Evolutionary conservation across 2,888 invertebrate species (phyloP).

Genomic region (Mythimna lalbum): DNA sequence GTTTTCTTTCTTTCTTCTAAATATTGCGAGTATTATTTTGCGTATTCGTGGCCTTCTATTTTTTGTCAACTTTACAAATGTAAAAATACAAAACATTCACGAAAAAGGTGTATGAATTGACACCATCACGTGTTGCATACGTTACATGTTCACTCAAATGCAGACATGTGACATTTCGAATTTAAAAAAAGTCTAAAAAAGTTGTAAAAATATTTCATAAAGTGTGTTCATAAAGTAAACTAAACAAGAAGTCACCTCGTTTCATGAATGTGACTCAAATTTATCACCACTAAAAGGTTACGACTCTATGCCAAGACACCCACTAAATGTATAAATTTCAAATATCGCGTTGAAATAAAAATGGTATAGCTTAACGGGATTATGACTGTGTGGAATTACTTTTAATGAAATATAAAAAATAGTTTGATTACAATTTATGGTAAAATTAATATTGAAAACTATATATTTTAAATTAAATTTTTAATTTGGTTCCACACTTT

Average conservation of each 20-base stretch:
- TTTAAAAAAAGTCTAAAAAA: constrained; percentile 6
- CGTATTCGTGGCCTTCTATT: too few species aligned
- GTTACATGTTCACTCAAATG: not conserved
- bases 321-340: constrained; percentile 46
- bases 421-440: too few species aligned
- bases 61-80: too few species aligned
- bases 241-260: constrained; percentile 55
- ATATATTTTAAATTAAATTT: too few species aligned
- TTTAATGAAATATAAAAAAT: not conserved
- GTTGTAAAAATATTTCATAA: constrained; percentile 18
- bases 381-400: not conserved
- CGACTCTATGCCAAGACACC: constrained; percentile 55
- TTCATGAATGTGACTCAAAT: constrained; percentile 56
- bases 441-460: too few species aligned
- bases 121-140: not conserved
- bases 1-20: too few species aligned
- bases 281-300: constrained; percentile 60
- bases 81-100: not conserved
- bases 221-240: constrained; percentile 34
- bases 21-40: too few species aligned
- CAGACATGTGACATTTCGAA: constrained; percentile 27
- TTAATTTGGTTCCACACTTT: not conserved
- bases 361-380: constrained; percentile 23
- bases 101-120: not conserved
- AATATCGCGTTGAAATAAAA: constrained; percentile 42